Evolutionary conservation across 2,797 vertebrate species (phyloP), one percentile per base, ranked within the genome.

Genomic region (Pseudochirops corinnae): DNA sequence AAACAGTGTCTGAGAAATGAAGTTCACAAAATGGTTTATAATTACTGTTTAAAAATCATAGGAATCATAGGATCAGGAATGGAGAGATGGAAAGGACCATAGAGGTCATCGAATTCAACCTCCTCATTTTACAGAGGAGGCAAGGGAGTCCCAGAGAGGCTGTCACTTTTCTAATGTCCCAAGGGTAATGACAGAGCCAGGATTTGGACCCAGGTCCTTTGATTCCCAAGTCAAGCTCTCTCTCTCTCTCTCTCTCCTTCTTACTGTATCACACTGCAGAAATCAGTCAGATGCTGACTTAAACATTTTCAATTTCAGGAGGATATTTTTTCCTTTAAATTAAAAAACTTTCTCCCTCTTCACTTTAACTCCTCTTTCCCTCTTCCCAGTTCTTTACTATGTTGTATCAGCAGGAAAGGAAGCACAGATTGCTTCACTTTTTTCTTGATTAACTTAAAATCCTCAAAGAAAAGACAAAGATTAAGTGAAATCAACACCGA

Each of bases 381-480:
- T 13, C 56, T 12, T 39, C 31, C 33, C 57, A 95, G 28, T 31
- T 96, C 4, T 91, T 28, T 57, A 14, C 56, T 52, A 10, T 62
- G 3, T 28, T 3, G 0, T 50, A 3, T 87, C 90, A 60, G 39
- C 55, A 94, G 33, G 1, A 4, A 46, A 24, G 24, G 11, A 91
- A 95, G 1, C 21, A 56, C 90, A 92, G 2, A 26, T 95, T 91
- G 92, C 4, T 96, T 98, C 97, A n/a, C 55, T 90, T 96, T 97
- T 57, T 90, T 98, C 31, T 3, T 16, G 33, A 33, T 92, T 94
- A 91, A 39, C 39, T 94, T 95, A 93, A 95, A 94, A 95, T 93
- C 95, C 31, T 97, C 56, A 97, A 92, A 96, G 93, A 94, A 97
- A 98, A 95, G 56, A 55, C 74, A 58, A 55, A 96, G 55, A 87